Base-by-base conservation (phyloP, 2,113 vertebrate species). In the Alces alces region DNA sequence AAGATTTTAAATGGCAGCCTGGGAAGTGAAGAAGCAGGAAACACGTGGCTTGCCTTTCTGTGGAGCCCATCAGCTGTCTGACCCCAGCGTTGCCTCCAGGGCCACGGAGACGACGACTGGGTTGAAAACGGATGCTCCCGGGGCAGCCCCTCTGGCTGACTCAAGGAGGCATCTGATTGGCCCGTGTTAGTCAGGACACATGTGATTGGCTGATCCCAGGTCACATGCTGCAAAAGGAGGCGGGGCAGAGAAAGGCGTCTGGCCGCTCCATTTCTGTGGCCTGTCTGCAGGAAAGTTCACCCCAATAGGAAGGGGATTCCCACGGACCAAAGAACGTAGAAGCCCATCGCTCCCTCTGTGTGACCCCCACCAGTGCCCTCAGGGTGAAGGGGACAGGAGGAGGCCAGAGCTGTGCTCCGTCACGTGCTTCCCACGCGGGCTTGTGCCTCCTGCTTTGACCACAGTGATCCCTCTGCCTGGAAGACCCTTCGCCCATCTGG, bases 361-460 rank as follows among this genome's bases (percentile, higher is more conserved):
- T 19, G 2, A 11, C 39, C 76, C 21, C 10, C 16, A 12, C 30
- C 28, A 21, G 45, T 28, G 82, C 2, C 12, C 52, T 4, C 30
- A n/a, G 52, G 30, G 45, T 33, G 43, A 28, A 55, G 36, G 43
- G 16, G 64, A 11, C 16, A 10, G 19, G 60, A 17, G 15, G n/a
- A 66, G 27, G 12, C n/a, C 43, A 5, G 60, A 43, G 60, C 11
- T 6, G 5, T 5, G 19, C 36, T 70, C 21, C 60, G 54, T 21
- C 27, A 2, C 0, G 4, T 6, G 57, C 15, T 57, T 25, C 55
- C 6, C 14, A 5, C 9, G 0, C 15, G 52, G n/a, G 9, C 4
- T 12, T 11, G 17, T 10, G 43, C 7, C 33, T 50, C 14, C 15
- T 13, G 52, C 60, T 39, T 7, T 6, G 36, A 9, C 36, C 6